These are phyloP conservation scores for Gopherus evgoodei DNA, from an alignment of 2,113 vertebrate species.

Conservation along the genomic window DNA sequence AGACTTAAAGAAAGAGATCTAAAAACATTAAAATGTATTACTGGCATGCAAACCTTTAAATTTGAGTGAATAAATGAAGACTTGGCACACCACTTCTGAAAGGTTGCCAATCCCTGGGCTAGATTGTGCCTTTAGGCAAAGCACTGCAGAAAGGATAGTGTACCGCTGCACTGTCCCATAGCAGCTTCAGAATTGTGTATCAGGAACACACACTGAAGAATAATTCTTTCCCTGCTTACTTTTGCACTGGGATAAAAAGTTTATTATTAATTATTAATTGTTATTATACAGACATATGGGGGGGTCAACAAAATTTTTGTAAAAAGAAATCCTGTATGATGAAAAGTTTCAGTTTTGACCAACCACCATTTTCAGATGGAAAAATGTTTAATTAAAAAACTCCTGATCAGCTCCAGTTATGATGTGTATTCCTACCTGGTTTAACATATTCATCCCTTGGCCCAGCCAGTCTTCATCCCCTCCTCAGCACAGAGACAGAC, in stretches of 20 bases:
- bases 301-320: background rate
- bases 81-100: too few species aligned
- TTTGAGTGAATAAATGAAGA: too few species aligned
- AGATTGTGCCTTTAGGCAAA: background rate
- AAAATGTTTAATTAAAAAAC: background rate
- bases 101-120: too few species aligned
- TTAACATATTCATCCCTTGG: background rate
- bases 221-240: background rate
- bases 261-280: accelerated
- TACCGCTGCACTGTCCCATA: background rate
- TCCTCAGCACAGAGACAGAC: accelerated
- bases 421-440: background rate
- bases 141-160: background rate
- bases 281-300: background rate
- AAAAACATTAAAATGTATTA: too few species aligned
- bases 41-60: too few species aligned
- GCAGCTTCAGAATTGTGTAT: background rate
- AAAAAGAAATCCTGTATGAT: background rate
- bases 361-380: background rate
- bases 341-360: background rate
- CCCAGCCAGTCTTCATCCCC: background rate
- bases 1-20: too few species aligned
- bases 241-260: background rate
- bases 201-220: background rate
- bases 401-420: background rate